Conservation (phyloP, 2,113 vertebrate species). For the Cyprinodon tularosa region DNA sequence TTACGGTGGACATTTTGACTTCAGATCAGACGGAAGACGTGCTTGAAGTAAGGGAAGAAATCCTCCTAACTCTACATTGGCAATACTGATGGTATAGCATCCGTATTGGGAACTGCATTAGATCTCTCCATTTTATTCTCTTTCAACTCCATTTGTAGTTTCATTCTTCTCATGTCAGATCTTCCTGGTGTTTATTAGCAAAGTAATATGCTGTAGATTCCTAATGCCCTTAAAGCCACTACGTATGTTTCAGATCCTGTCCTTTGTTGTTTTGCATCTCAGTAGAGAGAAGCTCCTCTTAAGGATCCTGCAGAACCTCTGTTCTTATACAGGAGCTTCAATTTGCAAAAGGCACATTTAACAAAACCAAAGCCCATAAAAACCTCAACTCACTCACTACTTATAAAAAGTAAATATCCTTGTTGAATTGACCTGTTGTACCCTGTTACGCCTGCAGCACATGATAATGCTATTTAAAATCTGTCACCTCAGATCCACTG, state of each 20-base stretch:
- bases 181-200: background rate
- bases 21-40: conserved; percentile 98
- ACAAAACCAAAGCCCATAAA: background rate
- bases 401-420: background rate
- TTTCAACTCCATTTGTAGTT: background rate
- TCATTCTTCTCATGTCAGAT: background rate
- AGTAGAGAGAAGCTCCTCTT: background rate
- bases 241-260: background rate
- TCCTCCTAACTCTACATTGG: background rate
- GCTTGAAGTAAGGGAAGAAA: conserved; percentile 83
- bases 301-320: conserved; percentile 15
- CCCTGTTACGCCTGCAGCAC: background rate
- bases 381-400: background rate
- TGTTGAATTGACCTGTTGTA: background rate
- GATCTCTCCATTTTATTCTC: background rate
- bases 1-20: conserved; percentile 89
- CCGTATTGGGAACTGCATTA: background rate
- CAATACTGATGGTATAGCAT: background rate
- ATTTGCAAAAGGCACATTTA: no score
- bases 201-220: background rate
- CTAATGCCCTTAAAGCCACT: background rate
- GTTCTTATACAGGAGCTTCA: no score
- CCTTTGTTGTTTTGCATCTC: background rate
- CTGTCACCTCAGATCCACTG: no score
- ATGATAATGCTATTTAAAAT: background rate